A percentile compares a stretch with the other conserved stretches of the same genome.
Conservation (phyloP, 2,797 vertebrate species). For the Gadopsis marmoratus region DNA sequence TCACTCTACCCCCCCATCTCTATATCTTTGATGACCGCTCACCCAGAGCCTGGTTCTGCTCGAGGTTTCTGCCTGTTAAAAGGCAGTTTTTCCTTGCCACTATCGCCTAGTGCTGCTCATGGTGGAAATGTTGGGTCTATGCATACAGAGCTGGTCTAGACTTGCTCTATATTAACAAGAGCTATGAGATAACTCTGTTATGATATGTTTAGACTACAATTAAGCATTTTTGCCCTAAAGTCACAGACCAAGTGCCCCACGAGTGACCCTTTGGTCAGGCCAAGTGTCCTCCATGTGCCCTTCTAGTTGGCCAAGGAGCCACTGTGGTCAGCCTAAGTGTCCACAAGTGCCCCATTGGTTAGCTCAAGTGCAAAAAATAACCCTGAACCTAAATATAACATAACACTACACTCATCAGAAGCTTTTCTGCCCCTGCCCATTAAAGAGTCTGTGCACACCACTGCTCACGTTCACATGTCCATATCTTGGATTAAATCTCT, state of each 20-base stretch:
- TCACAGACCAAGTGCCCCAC: background rate
- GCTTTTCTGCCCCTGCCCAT: background rate
- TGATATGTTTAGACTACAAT: background rate
- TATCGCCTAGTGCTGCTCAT: too few relatives aligned
- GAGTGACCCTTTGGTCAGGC: background rate
- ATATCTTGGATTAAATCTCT: background rate
- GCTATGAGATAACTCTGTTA: too few relatives aligned
- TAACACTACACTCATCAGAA: background rate
- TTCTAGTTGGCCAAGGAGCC: background rate
- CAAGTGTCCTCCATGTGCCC: background rate
- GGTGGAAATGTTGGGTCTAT: too few relatives aligned
- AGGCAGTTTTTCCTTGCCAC: too few relatives aligned
- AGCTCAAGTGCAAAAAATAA: conserved; percentile 12
- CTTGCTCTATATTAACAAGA: too few relatives aligned
- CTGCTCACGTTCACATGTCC: background rate
- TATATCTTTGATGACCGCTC: too few relatives aligned
- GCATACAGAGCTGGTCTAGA: too few relatives aligned
- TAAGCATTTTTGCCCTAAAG: rapidly evolving
- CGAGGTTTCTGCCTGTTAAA: too few relatives aligned
- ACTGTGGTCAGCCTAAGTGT: background rate
- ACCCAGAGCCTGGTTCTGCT: too few relatives aligned
- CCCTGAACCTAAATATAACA: background rate
- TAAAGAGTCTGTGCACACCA: background rate
- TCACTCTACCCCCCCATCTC: too few relatives aligned
- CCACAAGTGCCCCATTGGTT: background rate